phyloP scores from a whole-genome alignment of 2,888 invertebrate species.

The Cremastinae sp. region DNA sequence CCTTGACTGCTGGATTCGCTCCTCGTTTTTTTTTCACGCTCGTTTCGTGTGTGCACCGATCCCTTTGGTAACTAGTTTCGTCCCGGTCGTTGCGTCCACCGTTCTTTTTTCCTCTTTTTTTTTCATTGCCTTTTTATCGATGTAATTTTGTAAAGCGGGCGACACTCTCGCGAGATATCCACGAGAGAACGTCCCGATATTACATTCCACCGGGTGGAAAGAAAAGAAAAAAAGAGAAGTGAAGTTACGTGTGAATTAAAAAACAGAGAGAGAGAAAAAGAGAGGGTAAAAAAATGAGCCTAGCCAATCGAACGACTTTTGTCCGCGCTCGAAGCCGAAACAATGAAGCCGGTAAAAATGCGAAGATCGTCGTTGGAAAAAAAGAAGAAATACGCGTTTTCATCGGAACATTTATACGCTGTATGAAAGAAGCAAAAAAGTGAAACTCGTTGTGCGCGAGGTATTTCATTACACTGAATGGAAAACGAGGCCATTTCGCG shows the following conservation, averaged over 20 bases:
- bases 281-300: conserved; percentile 32
- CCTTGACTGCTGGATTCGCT: conserved; percentile 29
- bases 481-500: too few species aligned
- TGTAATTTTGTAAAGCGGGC: conserved; percentile 71
- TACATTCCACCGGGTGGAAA: conserved; percentile 54
- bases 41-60: conserved; percentile 26
- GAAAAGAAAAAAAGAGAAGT: conserved; percentile 52
- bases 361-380: conserved; percentile 18
- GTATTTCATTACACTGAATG: too few species aligned
- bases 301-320: conserved; percentile 56
- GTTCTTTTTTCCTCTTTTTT: conserved; percentile 39
- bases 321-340: conserved; percentile 59
- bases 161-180: conserved; percentile 62
- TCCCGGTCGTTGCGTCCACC: conserved; percentile 40
- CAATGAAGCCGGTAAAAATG: conserved; percentile 42
- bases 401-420: too few species aligned
- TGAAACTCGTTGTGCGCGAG: too few species aligned
- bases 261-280: conserved; percentile 48
- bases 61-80: conserved; percentile 61
- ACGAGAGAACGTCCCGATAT: conserved; percentile 43
- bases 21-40: conserved; percentile 52
- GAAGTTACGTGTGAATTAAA: conserved; percentile 32
- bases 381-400: conserved; percentile 14
- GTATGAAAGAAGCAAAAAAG: too few species aligned
- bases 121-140: conserved; percentile 71